phyloP scores from a whole-genome alignment of 2,888 invertebrate species.

The Sinodicranocentrus sp. region DNA sequence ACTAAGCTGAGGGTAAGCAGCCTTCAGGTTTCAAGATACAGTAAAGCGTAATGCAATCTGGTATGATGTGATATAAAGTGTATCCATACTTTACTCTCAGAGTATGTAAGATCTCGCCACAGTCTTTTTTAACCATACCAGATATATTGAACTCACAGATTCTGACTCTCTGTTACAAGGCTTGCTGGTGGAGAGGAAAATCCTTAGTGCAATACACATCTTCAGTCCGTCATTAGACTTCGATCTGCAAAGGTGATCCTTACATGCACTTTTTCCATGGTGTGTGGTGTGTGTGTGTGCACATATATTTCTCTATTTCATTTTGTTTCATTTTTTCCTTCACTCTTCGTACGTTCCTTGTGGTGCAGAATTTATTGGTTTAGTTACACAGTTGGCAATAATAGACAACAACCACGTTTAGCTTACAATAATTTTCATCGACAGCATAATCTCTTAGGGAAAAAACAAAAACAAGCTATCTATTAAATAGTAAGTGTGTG shows the following conservation, averaged over 20 bases:
- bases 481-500: neutral
- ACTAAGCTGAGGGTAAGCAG: slow-evolving; percentile 12
- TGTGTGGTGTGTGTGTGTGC: neutral
- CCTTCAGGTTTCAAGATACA: slow-evolving; percentile 16
- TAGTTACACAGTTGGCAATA: slow-evolving; percentile 8
- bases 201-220: slow-evolving; percentile 20
- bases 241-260: slow-evolving; percentile 72
- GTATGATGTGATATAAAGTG: slow-evolving; percentile 26
- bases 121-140: neutral
- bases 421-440: neutral
- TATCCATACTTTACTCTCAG: neutral
- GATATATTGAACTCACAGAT: neutral
- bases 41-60: slow-evolving; percentile 16
- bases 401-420: neutral
- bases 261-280: slow-evolving; percentile 15
- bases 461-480: neutral
- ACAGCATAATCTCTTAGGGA: neutral
- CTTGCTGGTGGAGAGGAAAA: neutral
- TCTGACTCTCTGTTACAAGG: neutral
- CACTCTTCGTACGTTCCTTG: slow-evolving; percentile 22
- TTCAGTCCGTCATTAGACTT: slow-evolving; percentile 75
- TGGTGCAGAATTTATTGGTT: slow-evolving; percentile 19
- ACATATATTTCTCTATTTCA: neutral
- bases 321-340: slow-evolving; percentile 2
- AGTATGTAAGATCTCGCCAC: slow-evolving; percentile 7